These are phyloP conservation scores for Trypoxylon attenuatum DNA, from an alignment of 2,888 invertebrate species.

Conservation along the genomic window DNA sequence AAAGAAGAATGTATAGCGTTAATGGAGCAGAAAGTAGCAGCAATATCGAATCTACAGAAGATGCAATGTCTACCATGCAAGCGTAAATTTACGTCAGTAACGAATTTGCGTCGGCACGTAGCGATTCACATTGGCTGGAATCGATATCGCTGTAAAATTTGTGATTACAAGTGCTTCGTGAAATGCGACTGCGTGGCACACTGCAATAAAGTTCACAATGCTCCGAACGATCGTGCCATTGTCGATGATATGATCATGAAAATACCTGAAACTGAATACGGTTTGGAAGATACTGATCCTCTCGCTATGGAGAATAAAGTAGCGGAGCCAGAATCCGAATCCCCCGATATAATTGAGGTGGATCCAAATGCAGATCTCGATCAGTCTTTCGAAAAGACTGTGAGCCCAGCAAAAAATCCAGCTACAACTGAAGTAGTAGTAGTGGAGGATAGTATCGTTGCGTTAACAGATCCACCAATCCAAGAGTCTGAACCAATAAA, in stretches of 20 bases:
- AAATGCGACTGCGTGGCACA: slow-evolving; percentile 82
- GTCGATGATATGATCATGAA: slow-evolving; percentile 54
- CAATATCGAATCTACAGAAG: slow-evolving; percentile 50
- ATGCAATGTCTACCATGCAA: slow-evolving; percentile 78
- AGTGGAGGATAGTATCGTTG: too few species aligned
- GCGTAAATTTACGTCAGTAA: slow-evolving; percentile 74
- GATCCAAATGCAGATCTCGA: slow-evolving; percentile 57
- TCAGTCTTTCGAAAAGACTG: too few species aligned
- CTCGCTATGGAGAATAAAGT: not conserved
- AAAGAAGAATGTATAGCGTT: slow-evolving; percentile 14
- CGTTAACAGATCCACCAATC: too few species aligned
- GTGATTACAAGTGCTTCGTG: slow-evolving; percentile 82
- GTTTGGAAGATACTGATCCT: slow-evolving; percentile 9
- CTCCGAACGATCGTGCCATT: slow-evolving; percentile 70
- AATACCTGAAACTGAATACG: slow-evolving; percentile 39
- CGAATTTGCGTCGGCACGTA: slow-evolving; percentile 79
- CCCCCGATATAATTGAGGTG: not conserved
- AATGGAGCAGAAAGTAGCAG: slow-evolving; percentile 50
- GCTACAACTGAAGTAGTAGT: too few species aligned
- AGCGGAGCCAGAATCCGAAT: not conserved
- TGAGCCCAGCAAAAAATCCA: too few species aligned
- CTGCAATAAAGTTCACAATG: slow-evolving; percentile 79
- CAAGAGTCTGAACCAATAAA: too few species aligned
- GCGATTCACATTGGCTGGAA: slow-evolving; percentile 83
- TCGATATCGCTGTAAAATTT: slow-evolving; percentile 85